Evolutionary conservation across 2,888 invertebrate genomes (phyloP).

Genomic region (Ornithoptera alexandrae): DNA sequence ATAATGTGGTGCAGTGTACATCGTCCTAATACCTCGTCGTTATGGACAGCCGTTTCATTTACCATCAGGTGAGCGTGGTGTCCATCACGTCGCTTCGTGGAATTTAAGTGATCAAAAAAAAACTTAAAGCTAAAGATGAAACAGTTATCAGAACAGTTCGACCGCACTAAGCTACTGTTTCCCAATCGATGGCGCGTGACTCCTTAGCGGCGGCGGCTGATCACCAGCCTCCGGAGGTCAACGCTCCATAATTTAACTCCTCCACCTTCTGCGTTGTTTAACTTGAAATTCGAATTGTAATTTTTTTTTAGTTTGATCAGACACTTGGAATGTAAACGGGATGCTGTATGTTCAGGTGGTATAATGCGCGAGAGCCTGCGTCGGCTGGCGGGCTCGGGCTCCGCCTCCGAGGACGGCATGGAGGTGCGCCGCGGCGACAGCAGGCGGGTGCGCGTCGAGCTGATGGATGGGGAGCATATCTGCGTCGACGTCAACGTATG

Average conservation of each 20-base stretch:
- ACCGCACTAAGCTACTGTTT: neutral
- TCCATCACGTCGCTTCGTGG: no score
- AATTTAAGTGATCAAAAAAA: no score
- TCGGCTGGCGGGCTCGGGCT: constrained; percentile 47
- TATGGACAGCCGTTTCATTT: no score
- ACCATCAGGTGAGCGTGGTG: no score
- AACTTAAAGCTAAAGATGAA: no score
- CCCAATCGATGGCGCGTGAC: constrained; percentile 9
- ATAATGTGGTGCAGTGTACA: no score
- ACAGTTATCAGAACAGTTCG: neutral
- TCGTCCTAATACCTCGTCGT: no score
- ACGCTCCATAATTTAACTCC: neutral
- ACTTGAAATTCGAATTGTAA: no score
- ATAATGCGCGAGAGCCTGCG: constrained; percentile 72
- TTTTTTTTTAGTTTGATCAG: no score
- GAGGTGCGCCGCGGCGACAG: constrained; percentile 45
- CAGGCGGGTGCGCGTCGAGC: constrained; percentile 85
- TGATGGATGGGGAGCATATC: constrained; percentile 90
- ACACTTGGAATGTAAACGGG: no score
- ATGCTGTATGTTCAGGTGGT: constrained; percentile 35
- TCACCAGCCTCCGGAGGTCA: constrained; percentile 6
- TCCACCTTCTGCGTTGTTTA: no score
- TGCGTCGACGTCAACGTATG: constrained; percentile 87
- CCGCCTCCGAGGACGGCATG: constrained; percentile 53
- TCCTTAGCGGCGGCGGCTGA: neutral